A percentile compares a stretch with the other conserved stretches of the same genome.
phyloP scores from a whole-genome alignment of 1,140 invertebrate genomes.

The Papilio glaucus region DNA sequence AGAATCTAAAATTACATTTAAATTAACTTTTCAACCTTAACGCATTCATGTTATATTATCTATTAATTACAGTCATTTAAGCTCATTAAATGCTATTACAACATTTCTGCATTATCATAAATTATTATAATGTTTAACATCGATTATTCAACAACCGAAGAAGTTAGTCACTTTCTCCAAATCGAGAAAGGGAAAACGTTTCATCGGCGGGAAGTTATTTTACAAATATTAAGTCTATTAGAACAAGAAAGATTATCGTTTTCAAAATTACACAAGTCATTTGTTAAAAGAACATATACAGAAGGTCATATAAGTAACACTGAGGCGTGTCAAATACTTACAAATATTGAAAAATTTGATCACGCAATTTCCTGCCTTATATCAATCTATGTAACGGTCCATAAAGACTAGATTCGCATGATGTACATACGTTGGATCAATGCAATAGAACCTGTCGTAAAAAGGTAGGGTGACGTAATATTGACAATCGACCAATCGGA shows the following conservation, averaged over 20 bases:
- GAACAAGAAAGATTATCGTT: background rate
- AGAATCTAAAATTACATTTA: background rate
- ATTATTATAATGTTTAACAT: conserved; percentile 13
- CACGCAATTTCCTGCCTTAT: conserved; percentile 21
- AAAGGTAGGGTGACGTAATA: conserved; percentile 31
- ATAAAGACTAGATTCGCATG: conserved; percentile 34
- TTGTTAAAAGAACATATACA: conserved; percentile 1
- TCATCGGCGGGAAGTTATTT: background rate
- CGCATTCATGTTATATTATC: conserved; percentile 14
- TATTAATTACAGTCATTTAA: conserved; percentile 12
- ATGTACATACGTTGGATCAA: background rate
- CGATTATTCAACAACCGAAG: conserved; percentile 16
- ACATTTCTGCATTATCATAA: background rate
- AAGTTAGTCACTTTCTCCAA: conserved; percentile 32
- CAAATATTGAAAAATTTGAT: conserved; percentile 28
- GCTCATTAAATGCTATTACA: conserved; percentile 17
- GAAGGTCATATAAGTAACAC: conserved; percentile 7
- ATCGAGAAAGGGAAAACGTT: conserved; percentile 34
- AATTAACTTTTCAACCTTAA: conserved; percentile 16
- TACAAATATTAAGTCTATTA: conserved; percentile 8
- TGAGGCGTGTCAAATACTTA: conserved; percentile 37
- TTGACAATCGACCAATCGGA: conserved; percentile 4
- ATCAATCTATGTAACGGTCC: conserved; percentile 1
- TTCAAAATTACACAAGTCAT: background rate
- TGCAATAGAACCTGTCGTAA: background rate